These are phyloP conservation scores for Phalanger gymnotis DNA, from an alignment of 2,797 vertebrate species.

Conservation along the genomic window DNA sequence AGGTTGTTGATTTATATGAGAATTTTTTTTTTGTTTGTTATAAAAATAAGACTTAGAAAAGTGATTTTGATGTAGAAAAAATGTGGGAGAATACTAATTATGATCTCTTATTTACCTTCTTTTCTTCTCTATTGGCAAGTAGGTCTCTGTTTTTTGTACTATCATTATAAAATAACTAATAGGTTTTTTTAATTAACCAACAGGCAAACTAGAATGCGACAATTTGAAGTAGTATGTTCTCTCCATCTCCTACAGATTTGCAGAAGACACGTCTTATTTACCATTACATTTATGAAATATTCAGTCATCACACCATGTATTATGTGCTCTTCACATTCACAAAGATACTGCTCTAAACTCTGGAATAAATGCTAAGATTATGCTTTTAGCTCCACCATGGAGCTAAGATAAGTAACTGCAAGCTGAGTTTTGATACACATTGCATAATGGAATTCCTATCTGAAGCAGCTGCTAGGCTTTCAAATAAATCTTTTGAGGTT, in stretches of 20 bases:
- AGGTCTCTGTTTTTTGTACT: slow-evolving; percentile 31
- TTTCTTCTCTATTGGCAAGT: slow-evolving; percentile 31
- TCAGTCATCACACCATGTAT: slow-evolving; percentile 61
- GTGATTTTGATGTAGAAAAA: slow-evolving; percentile 42
- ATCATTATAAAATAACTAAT: slow-evolving; percentile 45
- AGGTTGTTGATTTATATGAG: background rate
- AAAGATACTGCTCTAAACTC: background rate
- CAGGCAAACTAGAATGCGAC: slow-evolving; percentile 53
- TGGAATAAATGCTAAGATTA: slow-evolving; percentile 76
- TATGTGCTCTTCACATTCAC: slow-evolving; percentile 51
- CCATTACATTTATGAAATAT: slow-evolving; percentile 56
- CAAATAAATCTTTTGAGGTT: background rate
- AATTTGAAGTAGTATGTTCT: slow-evolving; percentile 49
- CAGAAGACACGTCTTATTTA: slow-evolving; percentile 48
- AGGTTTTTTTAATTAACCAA: slow-evolving; percentile 44
- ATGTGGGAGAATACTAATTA: slow-evolving; percentile 40
- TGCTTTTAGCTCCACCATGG: slow-evolving; percentile 87
- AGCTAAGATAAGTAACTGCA: slow-evolving; percentile 85
- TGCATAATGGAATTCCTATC: slow-evolving; percentile 14
- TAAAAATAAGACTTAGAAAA: background rate
- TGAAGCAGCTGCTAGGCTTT: background rate
- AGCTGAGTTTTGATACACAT: slow-evolving; percentile 48
- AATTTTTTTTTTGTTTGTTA: background rate
- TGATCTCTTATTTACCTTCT: slow-evolving; percentile 35
- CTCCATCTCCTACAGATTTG: slow-evolving; percentile 53